Percentiles rank a stretch among this genome's conserved stretches.
Conservation (phyloP, 2,797 vertebrate species). For the Coracias cyanogaster region DNA sequence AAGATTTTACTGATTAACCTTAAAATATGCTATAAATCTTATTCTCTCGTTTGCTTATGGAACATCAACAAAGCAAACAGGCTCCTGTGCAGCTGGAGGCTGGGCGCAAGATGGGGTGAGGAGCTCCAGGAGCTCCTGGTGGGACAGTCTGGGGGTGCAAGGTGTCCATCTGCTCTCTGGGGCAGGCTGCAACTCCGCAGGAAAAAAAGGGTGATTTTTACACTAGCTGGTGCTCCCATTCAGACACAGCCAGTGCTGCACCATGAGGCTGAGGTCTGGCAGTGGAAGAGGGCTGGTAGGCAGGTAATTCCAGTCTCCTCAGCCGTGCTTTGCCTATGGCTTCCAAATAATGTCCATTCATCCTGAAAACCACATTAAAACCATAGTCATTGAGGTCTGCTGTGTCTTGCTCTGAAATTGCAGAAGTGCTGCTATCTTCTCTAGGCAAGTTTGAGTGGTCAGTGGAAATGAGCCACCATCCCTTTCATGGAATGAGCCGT, state of each 20-base stretch:
- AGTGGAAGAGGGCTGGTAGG: neutral
- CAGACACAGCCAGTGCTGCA: neutral
- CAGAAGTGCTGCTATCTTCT: neutral
- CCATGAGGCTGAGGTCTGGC: neutral
- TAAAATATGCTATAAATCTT: slow-evolving; percentile 65
- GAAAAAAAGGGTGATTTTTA: neutral
- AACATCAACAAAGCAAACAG: neutral
- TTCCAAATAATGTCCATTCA: neutral
- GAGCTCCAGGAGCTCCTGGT: neutral
- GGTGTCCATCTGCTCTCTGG: neutral
- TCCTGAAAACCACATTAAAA: neutral
- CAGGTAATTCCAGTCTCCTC: neutral
- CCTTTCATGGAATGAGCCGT: rapidly evolving
- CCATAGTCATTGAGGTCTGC: neutral
- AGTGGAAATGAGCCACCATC: neutral
- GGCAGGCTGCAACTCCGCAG: rapidly evolving
- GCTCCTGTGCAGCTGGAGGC: rapidly evolving
- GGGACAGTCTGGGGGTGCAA: no score
- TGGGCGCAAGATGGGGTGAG: rapidly evolving
- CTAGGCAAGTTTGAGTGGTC: rapidly evolving
- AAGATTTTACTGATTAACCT: slow-evolving; percentile 72
- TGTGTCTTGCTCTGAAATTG: neutral
- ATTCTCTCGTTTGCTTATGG: neutral
- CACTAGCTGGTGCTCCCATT: rapidly evolving
- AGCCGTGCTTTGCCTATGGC: neutral